Conservation (phyloP, 2,797 vertebrate species). For the Capromys pilorides region DNA sequence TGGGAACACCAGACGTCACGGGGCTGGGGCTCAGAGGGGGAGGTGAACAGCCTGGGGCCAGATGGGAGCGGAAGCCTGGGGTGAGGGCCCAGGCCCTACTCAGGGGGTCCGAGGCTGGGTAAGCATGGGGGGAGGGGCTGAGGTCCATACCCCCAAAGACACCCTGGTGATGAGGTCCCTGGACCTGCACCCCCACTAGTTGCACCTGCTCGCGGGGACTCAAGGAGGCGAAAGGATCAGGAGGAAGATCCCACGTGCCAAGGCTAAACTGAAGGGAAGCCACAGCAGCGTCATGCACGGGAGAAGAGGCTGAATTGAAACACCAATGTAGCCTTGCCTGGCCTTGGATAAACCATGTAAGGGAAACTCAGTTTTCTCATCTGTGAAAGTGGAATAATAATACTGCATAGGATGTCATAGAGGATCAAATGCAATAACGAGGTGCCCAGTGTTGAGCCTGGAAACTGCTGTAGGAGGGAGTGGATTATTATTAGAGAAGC, state of each 20-base stretch:
- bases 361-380: conserved; percentile 52
- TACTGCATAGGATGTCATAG: not conserved
- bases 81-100: not conserved
- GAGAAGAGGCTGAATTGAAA: not conserved
- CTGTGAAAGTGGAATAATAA: conserved; percentile 15
- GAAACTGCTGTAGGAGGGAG: not conserved
- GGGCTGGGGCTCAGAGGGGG: conserved; percentile 56
- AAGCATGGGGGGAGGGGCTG: not conserved
- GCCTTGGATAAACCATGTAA: not conserved
- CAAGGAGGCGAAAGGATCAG: not conserved
- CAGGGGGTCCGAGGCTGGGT: not conserved
- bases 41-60: conserved; percentile 26
- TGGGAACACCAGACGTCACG: conserved; percentile 46
- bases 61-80: not conserved
- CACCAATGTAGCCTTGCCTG: not conserved
- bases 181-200: not conserved
- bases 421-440: not conserved
- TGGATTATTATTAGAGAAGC: not conserved
- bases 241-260: not conserved
- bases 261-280: not conserved
- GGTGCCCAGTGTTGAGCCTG: not conserved
- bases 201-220: not conserved
- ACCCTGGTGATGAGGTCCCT: not conserved
- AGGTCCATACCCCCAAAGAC: not conserved
- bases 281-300: not conserved